A percentile compares a stretch with the other conserved stretches of the same genome.
Conservation (phyloP, 2,113 vertebrate genomes). For the Rhagologus leucostigma region DNA sequence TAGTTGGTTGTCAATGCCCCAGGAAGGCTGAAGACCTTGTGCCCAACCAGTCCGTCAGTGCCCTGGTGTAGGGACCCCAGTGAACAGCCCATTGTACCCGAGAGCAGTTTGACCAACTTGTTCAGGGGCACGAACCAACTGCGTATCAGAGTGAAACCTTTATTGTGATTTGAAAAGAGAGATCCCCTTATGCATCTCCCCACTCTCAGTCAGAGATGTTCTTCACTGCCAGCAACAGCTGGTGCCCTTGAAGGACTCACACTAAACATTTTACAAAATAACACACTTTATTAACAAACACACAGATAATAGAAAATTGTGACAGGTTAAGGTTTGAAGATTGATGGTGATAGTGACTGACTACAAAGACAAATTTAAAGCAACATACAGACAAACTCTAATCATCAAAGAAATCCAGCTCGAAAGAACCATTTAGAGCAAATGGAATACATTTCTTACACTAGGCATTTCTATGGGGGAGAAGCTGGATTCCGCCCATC, state of each 20-base stretch:
- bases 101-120: background rate
- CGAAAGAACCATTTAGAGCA: background rate
- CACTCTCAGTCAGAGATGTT: background rate
- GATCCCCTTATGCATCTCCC: background rate
- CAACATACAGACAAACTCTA: background rate
- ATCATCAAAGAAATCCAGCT: background rate
- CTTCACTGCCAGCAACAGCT: background rate
- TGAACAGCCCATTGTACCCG: rapidly evolving
- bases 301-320: background rate
- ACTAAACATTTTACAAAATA: background rate
- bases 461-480: too few species aligned
- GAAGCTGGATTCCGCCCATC: background rate
- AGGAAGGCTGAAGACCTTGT: background rate
- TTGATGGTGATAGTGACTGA: background rate
- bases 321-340: background rate
- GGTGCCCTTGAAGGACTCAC: background rate
- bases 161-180: background rate
- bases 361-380: background rate
- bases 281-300: background rate
- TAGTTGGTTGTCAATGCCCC: background rate
- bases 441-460: background rate
- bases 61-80: background rate
- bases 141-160: rapidly evolving
- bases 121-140: rapidly evolving
- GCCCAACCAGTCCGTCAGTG: background rate